phyloP scores from a whole-genome alignment of 1,140 invertebrate species.

The Popillia japonica region DNA sequence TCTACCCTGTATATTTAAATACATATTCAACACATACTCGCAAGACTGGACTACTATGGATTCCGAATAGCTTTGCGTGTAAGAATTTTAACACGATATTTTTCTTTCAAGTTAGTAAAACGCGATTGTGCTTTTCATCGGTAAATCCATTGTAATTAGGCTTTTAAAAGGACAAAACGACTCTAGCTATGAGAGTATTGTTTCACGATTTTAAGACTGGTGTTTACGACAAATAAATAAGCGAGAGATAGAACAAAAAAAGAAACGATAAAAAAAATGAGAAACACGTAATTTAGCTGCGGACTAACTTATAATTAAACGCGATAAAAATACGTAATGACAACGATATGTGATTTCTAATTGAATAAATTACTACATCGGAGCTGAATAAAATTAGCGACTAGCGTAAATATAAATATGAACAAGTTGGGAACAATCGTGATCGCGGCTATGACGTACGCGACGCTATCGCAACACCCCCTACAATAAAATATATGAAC shows the following conservation, averaged over 20 bases:
- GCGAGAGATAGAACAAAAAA: neutral
- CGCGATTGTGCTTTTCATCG: slow-evolving; percentile 20
- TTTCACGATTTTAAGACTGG: slow-evolving; percentile 18
- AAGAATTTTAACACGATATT: slow-evolving; percentile 22
- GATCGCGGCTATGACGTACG: too few relatives aligned
- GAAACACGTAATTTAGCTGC: neutral
- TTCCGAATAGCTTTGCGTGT: neutral
- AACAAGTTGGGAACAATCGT: neutral
- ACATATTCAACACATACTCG: neutral
- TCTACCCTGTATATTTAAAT: neutral
- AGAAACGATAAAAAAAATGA: neutral
- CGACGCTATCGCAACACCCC: too few relatives aligned
- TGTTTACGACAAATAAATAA: neutral
- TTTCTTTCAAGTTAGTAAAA: slow-evolving; percentile 21
- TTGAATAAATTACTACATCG: slow-evolving; percentile 7
- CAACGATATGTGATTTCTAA: neutral
- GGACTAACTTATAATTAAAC: slow-evolving; percentile 3
- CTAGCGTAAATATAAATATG: neutral
- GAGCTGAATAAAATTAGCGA: neutral
- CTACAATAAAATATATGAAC: too few relatives aligned
- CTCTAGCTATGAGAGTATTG: neutral
- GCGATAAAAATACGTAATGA: slow-evolving; percentile 11
- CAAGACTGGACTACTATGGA: slow-evolving; percentile 21
- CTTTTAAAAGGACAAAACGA: slow-evolving; percentile 27
- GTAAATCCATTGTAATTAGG: slow-evolving; percentile 30